A percentile compares a stretch with the other conserved stretches of the same genome.
Evolutionary conservation across 2,797 vertebrate genomes (phyloP).

Genomic region (Pelochelys cantorii): DNA sequence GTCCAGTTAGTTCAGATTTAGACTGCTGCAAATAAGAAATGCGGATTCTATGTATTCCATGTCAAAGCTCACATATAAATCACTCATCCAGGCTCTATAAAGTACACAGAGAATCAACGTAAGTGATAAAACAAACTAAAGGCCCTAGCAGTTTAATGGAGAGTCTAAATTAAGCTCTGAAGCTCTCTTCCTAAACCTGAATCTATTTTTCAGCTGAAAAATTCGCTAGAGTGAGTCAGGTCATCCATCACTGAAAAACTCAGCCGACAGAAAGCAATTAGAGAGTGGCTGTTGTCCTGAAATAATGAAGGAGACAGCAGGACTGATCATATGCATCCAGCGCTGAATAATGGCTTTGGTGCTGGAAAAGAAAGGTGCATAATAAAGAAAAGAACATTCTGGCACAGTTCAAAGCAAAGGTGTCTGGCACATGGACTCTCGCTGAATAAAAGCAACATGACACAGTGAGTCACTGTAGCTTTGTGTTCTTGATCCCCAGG

Average conservation of each 20-base stretch:
- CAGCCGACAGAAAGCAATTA: conserved; percentile 59
- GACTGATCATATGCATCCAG: conserved; percentile 27
- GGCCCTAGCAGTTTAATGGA: not conserved
- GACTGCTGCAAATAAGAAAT: not conserved
- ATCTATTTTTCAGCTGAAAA: conserved; percentile 41
- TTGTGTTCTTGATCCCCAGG: not conserved
- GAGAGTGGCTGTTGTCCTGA: conserved; percentile 40
- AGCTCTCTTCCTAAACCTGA: not conserved
- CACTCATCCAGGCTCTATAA: not conserved
- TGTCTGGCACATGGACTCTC: not conserved
- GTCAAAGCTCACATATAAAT: not conserved
- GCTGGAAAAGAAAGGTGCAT: not conserved
- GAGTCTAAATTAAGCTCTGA: not conserved
- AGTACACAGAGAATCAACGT: not conserved
- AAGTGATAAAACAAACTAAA: not conserved
- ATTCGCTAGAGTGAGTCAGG: conserved; percentile 23
- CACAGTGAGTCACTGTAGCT: fast-evolving
- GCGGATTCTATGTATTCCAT: not conserved
- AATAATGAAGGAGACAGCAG: conserved; percentile 43
- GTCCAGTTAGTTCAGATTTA: not conserved
- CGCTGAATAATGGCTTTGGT: conserved; percentile 26
- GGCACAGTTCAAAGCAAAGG: not conserved
- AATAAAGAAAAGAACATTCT: not conserved
- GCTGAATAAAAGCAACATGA: not conserved
- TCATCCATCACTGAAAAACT: conserved; percentile 55